phyloP scores from a whole-genome alignment of 2,113 vertebrate genomes.

The Drymodes brunneopygia region DNA sequence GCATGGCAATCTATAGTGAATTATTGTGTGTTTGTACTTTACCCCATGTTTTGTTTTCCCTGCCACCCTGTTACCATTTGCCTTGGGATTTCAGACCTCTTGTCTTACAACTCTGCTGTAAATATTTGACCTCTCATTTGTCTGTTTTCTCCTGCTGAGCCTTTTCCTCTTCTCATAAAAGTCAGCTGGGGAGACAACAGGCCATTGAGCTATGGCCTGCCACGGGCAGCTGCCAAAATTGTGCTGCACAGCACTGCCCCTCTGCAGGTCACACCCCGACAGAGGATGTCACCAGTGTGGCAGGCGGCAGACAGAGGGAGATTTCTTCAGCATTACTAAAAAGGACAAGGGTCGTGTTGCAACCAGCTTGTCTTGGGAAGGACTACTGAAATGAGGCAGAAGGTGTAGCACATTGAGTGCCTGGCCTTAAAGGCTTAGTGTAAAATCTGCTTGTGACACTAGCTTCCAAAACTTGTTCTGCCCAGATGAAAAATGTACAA shows the following conservation, averaged over 20 bases:
- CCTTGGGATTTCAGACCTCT: background rate
- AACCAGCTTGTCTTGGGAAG: background rate
- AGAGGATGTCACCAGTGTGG: background rate
- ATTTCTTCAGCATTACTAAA: background rate
- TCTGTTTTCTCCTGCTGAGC: slow-evolving; percentile 11
- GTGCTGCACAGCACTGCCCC: background rate
- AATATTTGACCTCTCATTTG: slow-evolving; percentile 13
- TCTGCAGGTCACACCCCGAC: background rate
- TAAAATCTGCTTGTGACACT: background rate
- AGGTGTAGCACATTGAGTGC: background rate
- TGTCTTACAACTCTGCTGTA: background rate
- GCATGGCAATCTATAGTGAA: background rate
- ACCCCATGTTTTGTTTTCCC: background rate
- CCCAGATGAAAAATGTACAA: background rate
- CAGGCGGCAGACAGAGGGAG: background rate
- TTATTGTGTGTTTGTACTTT: slow-evolving; percentile 10
- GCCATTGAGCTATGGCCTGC: background rate
- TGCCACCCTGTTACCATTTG: slow-evolving; percentile 14
- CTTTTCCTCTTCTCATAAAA: slow-evolving; percentile 41
- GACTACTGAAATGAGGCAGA: background rate
- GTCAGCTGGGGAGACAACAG: background rate
- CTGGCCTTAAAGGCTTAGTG: background rate
- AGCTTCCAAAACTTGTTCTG: background rate
- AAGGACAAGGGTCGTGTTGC: background rate
- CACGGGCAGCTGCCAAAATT: background rate